These are phyloP conservation scores for Peucedramus taeniatus DNA, from an alignment of 2,113 vertebrate species.

Conservation along the genomic window DNA sequence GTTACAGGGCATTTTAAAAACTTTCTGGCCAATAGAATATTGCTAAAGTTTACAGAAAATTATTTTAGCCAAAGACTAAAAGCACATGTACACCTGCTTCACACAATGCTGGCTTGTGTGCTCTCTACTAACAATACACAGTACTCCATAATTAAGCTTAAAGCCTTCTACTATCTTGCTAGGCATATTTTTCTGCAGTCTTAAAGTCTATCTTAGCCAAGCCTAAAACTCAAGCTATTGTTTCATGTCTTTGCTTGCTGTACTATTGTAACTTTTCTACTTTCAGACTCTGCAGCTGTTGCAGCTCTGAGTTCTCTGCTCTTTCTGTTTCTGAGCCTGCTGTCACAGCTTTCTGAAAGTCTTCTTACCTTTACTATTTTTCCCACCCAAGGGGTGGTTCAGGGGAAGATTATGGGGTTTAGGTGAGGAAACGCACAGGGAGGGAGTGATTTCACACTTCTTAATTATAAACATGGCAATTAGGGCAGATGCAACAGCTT, in stretches of 20 bases:
- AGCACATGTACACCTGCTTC: neutral
- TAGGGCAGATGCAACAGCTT: neutral
- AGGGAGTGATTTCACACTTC: neutral
- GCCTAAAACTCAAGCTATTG: neutral
- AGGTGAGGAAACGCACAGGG: neutral
- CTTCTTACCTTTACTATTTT: neutral
- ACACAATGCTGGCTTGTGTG: neutral
- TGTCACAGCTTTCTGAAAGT: neutral
- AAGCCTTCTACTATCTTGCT: neutral
- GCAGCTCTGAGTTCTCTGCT: neutral
- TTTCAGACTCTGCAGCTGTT: neutral
- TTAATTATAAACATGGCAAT: neutral
- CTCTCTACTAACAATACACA: neutral
- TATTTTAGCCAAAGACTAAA: neutral
- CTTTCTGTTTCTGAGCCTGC: neutral
- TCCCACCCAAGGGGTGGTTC: neutral
- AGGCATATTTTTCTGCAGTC: neutral
- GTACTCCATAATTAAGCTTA: neutral
- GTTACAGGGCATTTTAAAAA: neutral
- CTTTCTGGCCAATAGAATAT: neutral
- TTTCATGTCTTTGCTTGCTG: neutral
- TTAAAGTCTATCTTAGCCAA: neutral
- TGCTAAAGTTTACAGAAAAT: neutral
- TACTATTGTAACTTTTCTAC: neutral
- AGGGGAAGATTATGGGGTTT: neutral